Percentiles rank a stretch among this genome's conserved stretches.
Conservation (phyloP, 1,140 invertebrate genomes). For the Drosophila elegans region DNA sequence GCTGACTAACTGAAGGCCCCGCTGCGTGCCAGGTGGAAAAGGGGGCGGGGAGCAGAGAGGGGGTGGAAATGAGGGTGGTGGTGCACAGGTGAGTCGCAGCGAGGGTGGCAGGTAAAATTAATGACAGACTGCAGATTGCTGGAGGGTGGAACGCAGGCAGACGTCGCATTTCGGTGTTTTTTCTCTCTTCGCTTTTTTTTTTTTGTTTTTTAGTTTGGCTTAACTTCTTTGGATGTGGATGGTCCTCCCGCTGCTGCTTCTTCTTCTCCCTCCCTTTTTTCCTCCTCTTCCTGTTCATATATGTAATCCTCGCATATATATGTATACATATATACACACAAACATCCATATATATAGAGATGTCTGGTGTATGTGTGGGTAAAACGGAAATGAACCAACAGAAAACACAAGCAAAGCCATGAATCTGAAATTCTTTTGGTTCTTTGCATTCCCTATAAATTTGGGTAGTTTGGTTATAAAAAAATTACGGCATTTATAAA, state of each 20-base stretch:
- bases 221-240: constrained; percentile 45
- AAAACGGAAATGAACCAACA: constrained; percentile 76
- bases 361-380: constrained; percentile 29
- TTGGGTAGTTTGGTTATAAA: constrained; percentile 3
- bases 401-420: constrained; percentile 68
- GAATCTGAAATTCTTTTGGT: constrained; percentile 74
- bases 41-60: neutral
- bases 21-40: constrained; percentile 47
- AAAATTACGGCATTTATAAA: neutral
- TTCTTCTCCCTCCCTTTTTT: neutral
- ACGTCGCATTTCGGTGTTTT: constrained; percentile 42
- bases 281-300: constrained; percentile 1
- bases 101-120: constrained; percentile 56
- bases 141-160: constrained; percentile 52
- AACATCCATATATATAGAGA: neutral
- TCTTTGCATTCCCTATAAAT: constrained; percentile 5
- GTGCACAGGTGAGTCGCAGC: constrained; percentile 12
- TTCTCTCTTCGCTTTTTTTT: constrained; percentile 1
- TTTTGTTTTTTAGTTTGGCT: constrained; percentile 10
- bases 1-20: constrained; percentile 71
- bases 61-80: neutral
- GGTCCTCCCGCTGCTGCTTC: constrained; percentile 11
- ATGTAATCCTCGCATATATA: neutral
- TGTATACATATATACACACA: no score
- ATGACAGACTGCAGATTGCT: constrained; percentile 54